phyloP scores from a whole-genome alignment of 2,797 vertebrate genomes.

The Capromys pilorides region DNA sequence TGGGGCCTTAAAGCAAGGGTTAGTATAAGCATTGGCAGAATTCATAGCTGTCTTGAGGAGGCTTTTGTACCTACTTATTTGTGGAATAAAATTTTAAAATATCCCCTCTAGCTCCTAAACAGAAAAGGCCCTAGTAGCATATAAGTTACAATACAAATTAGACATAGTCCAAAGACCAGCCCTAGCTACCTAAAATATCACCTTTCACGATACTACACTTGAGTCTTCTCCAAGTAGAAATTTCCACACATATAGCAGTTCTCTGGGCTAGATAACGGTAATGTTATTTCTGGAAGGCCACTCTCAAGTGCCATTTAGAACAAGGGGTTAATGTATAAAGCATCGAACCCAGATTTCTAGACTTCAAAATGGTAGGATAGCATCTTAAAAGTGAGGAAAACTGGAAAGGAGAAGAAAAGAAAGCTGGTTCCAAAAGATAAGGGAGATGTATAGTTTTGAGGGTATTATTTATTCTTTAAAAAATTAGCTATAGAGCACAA shows the following conservation, averaged over 20 bases:
- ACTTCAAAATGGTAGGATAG: neutral
- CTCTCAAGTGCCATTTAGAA: conserved; percentile 45
- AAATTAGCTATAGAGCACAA: neutral
- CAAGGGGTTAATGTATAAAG: neutral
- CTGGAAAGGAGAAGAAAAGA: neutral
- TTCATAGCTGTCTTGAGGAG: neutral
- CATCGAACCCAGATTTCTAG: neutral
- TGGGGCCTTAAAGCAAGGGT: neutral
- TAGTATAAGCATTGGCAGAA: conserved; percentile 7
- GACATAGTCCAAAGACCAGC: neutral
- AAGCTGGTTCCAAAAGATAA: neutral
- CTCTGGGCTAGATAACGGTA: conserved; percentile 7
- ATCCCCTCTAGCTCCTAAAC: neutral
- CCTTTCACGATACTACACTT: neutral
- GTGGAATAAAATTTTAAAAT: conserved; percentile 40
- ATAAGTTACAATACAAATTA: conserved; percentile 42
- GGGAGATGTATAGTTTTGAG: neutral
- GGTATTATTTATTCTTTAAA: neutral
- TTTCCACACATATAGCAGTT: conserved; percentile 19
- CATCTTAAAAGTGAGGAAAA: neutral
- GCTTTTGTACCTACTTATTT: conserved; percentile 37
- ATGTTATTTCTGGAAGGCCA: conserved; percentile 1
- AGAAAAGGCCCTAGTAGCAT: neutral
- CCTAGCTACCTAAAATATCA: neutral
- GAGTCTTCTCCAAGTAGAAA: conserved; percentile 45